Percentiles rank a stretch among this genome's conserved stretches.
These are phyloP conservation scores for Apoda limacodes DNA, from an alignment of 2,888 invertebrate genomes.

Conservation along the genomic window DNA sequence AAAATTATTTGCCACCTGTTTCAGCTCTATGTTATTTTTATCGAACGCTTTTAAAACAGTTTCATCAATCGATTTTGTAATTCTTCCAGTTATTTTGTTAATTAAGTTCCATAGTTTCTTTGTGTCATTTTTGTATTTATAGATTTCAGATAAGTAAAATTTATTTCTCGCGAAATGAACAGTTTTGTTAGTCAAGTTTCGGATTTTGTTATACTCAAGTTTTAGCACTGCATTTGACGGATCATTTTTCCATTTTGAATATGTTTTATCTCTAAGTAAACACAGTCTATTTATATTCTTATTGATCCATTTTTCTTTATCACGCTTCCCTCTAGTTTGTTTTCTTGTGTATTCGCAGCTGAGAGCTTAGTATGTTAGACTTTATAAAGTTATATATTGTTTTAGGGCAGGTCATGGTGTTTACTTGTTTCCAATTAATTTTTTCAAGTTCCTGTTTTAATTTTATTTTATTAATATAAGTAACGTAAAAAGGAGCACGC, in stretches of 20 bases:
- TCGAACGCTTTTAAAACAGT: constrained; percentile 8
- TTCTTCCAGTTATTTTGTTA: constrained; percentile 8
- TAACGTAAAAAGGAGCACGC: not conserved
- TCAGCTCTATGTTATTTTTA: constrained; percentile 4
- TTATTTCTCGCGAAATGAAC: constrained; percentile 1
- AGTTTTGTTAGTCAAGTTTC: constrained; percentile 4
- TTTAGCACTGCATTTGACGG: constrained; percentile 3
- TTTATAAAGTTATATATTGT: constrained; percentile 7
- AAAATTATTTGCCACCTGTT: constrained; percentile 10
- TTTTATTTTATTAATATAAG: constrained; percentile 2
- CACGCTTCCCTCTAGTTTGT: constrained; percentile 3
- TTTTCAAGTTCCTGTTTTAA: constrained; percentile 2
- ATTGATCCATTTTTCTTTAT: constrained; percentile 7
- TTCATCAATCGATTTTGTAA: constrained; percentile 7
- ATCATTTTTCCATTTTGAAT: constrained; percentile 5
- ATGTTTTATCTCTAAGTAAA: constrained; percentile 7
- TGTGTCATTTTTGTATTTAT: constrained; percentile 3
- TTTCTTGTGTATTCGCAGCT: constrained; percentile 5
- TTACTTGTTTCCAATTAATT: not conserved
- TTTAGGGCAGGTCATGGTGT: not conserved
- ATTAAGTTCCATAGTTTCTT: constrained; percentile 8
- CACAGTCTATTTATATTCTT: constrained; percentile 7
- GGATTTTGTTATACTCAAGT: constrained; percentile 10
- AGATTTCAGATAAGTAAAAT: constrained; percentile 2
- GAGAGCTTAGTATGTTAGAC: no score